Base-by-base conservation (phyloP, 2,113 vertebrate species). In the Sturnira hondurensis region DNA sequence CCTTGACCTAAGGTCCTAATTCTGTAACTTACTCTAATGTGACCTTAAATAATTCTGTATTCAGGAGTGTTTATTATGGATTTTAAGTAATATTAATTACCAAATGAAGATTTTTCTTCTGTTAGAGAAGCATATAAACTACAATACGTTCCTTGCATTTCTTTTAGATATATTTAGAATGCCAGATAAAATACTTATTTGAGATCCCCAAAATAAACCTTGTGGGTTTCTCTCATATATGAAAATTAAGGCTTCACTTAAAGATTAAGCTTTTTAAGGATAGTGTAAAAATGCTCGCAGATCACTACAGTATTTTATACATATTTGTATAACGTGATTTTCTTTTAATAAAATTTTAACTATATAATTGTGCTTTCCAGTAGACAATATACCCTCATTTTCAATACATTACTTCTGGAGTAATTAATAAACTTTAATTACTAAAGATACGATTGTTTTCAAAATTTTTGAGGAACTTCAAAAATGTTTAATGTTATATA, bases 381-480 rank as follows among this genome's bases (percentile, higher is more conserved):
- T 41, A 47, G 61, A 76, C 19, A 61, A 70, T 63, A 7, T 58
- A 45, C 9, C 4, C 3, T 84, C 38, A 78, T 38, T 96, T 41
- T 88, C 4, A 47, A 88, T 74, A 76, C 0, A 81, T 70, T 26
- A 74, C 26, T 86, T 78, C 76, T 61, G 22, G 24, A 84, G 10
- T 45, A 92, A 81, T 86, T 77, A 81, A 89, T 78, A 82, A n/a
- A 71, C 63, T 12, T 92, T 38, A 91, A 86, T 92, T 65, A 76
- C 63, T 86, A 82, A 70, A 38, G 17, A 92, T 2, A 88, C 67
- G 63, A 67, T 38, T 95, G 20, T 61, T 80, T 93, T 13, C 17
- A 89, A 89, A 26, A 24, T 56, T 71, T 88, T 91, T 87, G 58
- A 89, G 38, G 22, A 13, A 77, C 73, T 77, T 86, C 68, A 65